Base-by-base conservation (phyloP, 2,888 invertebrate species). In the Eustalomyia histrio region DNA sequence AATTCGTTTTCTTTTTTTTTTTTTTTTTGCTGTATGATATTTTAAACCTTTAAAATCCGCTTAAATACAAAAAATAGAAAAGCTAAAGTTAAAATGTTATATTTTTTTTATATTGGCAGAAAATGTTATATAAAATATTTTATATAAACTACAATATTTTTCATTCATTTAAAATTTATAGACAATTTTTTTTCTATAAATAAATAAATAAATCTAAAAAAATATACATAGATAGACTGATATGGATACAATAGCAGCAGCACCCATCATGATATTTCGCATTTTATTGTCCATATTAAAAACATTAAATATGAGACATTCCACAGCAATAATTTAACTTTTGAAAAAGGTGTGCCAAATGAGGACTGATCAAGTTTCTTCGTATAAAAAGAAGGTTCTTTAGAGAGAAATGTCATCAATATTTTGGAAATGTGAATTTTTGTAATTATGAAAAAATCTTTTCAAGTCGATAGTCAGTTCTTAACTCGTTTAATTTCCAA, bases 151-250 rank as follows among this genome's bases (percentile, higher is more conserved):
- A 1, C 21, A 6, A 24, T 55, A 21, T 24, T 24, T 57, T 57
- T 57, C 57, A 57, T 57, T 57, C 16, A 57, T 57, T 57, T 57
- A 57, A 68, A 63, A 68, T 68, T 68, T 76, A 63, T 76, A 53
- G 74, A 75, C 29, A 43, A 33, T 76, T 63, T 57, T 47, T 47
- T 43, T 68, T 47, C 53, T 29, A 61, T 55, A 75, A 68, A 75
- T 60, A 75, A 67, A 43, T 60, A 68, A 75, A 75, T 35, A 21
- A 60, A 58, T 24, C 5, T 39, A 61, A 75, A 64, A n/a, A 63
- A 53, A 57, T 24, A 0, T 47, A 47, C 43, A 47, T 47, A 47
- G 61, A 43, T 61, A 43, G 21, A 61, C 39, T n/a, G 21, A 21
- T 61, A 50, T 16, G 47, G 43, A 63, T 63, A 24, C 8, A 29